Base-by-base conservation (phyloP, 2,888 invertebrate genomes). In the Hyalella azteca region DNA sequence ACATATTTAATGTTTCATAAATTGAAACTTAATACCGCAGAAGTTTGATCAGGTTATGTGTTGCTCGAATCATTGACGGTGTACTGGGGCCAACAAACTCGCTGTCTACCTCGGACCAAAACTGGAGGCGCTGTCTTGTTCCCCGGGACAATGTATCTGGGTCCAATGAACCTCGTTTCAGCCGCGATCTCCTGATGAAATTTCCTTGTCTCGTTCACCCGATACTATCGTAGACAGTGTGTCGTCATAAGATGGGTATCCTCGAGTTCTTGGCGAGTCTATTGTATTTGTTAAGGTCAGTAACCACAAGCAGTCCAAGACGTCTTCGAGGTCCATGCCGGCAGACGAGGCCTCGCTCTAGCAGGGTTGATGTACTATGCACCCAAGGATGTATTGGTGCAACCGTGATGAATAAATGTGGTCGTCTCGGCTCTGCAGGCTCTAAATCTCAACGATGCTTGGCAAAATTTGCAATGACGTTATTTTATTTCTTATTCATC, bases 231-330 rank as follows among this genome's bases (percentile, higher is more conserved):
- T 54, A 54, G 54, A 54, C 54, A 54, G 54, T 29, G 54, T 29
- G 54, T 54, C 54, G 54, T 22, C 54, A 22, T 13, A 29, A 54
- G 54, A 54, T 54, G 54, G 54, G 54, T 54, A 54, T 54, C 54
- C 22, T 26, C 54, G 22, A 22, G 54, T 54, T 54, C 26, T 54
- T 22, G 54, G 54, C 7, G 22, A 2, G 11, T 26, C 54, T 29
- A 54, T 54, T 54, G 54, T 54, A n/a, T 54, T 54, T 29, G 26
- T 26, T n/a, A n/a, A 54, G 54, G 54, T 54, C 54, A 54, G 54
- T 54, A 54, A 7, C 54, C 54, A 54, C 26, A 9, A 22, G 22
- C 54, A n/a, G 11, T 54, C 54, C 54, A 29, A 26, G 26, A 29
- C 54, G 54, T 54, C 54, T 26, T 26, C 13, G 26, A 29, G 54